phyloP scores from a whole-genome alignment of 2,797 vertebrate species.

The Morus bassanus region DNA sequence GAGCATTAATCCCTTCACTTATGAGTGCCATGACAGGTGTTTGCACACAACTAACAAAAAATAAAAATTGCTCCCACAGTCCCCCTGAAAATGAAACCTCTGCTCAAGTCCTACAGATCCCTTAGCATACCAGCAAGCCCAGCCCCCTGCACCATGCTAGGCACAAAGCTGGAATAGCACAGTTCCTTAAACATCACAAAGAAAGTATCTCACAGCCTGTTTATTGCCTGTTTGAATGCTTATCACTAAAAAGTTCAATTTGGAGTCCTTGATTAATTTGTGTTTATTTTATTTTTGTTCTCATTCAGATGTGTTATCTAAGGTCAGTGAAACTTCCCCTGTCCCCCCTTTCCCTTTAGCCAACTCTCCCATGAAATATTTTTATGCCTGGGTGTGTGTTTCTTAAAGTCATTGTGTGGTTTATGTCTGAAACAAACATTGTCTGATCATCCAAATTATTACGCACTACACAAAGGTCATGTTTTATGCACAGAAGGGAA shows the following conservation, averaged over 20 bases:
- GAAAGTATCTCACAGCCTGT: constrained; percentile 10
- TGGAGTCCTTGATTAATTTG: constrained; percentile 51
- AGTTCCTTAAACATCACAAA: neutral
- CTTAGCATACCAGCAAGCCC: neutral
- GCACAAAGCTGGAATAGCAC: neutral
- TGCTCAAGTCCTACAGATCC: neutral
- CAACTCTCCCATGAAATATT: constrained; percentile 58
- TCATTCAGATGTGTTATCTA: constrained; percentile 57
- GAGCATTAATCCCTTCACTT: neutral
- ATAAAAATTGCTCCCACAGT: neutral
- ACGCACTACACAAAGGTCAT: constrained; percentile 46
- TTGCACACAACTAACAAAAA: neutral
- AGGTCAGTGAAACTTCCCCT: constrained; percentile 48
- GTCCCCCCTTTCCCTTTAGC: neutral
- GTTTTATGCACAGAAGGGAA: constrained; percentile 18
- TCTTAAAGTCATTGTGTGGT: constrained; percentile 44
- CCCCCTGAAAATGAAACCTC: neutral
- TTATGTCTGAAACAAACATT: constrained; percentile 53
- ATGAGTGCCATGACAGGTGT: neutral
- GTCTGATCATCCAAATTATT: constrained; percentile 40
- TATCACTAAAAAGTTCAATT: constrained; percentile 5
- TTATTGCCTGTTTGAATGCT: constrained; percentile 40
- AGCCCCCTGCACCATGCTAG: neutral
- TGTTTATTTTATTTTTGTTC: constrained; percentile 61
- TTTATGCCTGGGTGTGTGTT: constrained; percentile 42